Percentiles rank a stretch among this genome's conserved stretches.
Conservation (phyloP, 2,113 vertebrate genomes). For the Lichenostomus cassidix region DNA sequence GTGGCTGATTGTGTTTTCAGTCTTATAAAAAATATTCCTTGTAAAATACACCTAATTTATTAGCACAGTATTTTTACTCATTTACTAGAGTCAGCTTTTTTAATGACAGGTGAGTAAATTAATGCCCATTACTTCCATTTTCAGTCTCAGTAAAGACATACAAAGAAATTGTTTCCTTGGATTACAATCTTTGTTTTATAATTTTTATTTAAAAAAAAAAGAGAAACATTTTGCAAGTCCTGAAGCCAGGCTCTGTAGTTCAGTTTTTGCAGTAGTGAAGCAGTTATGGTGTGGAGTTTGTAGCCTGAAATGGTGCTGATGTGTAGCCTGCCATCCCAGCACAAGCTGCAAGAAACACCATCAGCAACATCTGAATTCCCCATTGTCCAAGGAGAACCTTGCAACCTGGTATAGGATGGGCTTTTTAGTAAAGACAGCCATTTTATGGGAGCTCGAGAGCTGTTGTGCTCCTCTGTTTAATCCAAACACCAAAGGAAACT, state of each 20-base stretch:
- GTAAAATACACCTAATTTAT: background rate
- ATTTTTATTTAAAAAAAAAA: background rate
- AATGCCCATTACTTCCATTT: background rate
- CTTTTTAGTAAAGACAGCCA: background rate
- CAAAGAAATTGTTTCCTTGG: background rate
- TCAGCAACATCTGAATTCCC: background rate
- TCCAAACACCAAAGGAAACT: background rate
- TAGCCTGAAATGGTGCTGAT: background rate
- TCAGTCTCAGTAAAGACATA: background rate
- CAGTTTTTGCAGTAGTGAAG: background rate
- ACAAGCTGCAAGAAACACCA: background rate
- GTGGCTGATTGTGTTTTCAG: background rate
- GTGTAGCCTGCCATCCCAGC: background rate
- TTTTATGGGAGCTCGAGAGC: rapidly evolving
- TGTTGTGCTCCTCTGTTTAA: background rate
- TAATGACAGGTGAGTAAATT: constrained; percentile 12
- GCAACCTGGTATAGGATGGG: background rate
- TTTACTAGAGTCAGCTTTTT: background rate
- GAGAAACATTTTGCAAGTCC: background rate
- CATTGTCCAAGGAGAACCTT: background rate
- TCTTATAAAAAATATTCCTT: background rate
- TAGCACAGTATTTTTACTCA: background rate
- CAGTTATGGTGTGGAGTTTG: background rate
- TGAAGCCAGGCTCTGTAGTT: background rate
- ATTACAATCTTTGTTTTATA: background rate